Evolutionary conservation across 1,140 invertebrate genomes (phyloP).

Genomic region (Liolophura sinensis): DNA sequence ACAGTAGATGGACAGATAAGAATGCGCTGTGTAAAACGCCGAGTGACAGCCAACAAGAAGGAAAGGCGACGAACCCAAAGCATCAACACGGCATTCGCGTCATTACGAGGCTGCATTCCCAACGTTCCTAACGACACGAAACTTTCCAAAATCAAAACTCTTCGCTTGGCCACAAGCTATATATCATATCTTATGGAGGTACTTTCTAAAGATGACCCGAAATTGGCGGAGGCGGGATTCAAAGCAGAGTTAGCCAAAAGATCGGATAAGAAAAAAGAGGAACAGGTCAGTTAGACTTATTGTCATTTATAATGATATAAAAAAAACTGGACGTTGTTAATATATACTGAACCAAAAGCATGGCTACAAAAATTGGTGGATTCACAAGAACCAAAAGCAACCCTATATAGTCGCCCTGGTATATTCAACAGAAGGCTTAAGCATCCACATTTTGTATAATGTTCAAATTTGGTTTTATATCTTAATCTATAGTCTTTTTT

Average conservation of each 20-base stretch:
- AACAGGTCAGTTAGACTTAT: constrained; percentile 17
- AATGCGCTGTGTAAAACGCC: constrained; percentile 42
- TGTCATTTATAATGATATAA: neutral
- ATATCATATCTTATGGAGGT: constrained; percentile 63
- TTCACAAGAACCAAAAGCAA: no score
- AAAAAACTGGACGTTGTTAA: no score
- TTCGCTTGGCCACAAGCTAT: constrained; percentile 62
- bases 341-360: no score
- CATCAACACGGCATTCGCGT: constrained; percentile 93
- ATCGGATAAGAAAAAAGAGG: constrained; percentile 19
- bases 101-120: constrained; percentile 90
- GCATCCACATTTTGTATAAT: no score
- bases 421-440: no score
- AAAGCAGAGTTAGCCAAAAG: constrained; percentile 60
- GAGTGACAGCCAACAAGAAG: constrained; percentile 79
- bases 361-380: no score
- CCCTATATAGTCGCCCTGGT: no score
- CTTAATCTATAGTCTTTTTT: no score
- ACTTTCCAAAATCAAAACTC: constrained; percentile 68
- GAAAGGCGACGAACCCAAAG: constrained; percentile 86
- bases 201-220: constrained; percentile 60
- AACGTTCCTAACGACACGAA: constrained; percentile 96
- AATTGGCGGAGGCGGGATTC: constrained; percentile 59
- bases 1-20: constrained; percentile 11
- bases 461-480: no score